Base-by-base conservation (phyloP, 2,888 invertebrate genomes). In the Noctua fimbriata region DNA sequence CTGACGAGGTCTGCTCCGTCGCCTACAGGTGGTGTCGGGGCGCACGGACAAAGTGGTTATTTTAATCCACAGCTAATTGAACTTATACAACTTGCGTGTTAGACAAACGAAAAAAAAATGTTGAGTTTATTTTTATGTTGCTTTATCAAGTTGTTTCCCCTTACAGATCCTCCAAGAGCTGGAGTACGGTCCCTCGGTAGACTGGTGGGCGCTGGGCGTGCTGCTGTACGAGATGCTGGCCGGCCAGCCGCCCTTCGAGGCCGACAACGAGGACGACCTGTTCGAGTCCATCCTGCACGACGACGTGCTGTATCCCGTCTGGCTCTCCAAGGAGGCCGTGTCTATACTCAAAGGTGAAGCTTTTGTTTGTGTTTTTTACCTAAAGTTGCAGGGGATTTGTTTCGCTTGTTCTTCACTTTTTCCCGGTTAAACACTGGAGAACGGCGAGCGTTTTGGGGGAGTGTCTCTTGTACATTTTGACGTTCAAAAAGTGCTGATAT, bases 201-300 rank as follows among this genome's bases (percentile, higher is more conserved):
- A 99, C 96, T 99, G 99, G 99, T 99, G 99, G 99, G 99, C 99
- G 84, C 97, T 99, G 87, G 99, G 99, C 74, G 99, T 99, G 81
- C 97, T 99, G 69, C 98, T 99, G 98, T 99, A 99, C 96, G 99
- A 99, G 97, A 99, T 99, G 99, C 98, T 99, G 99, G 99, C 99
- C 1, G 99, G 99, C 0, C 99, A 99, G 96, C 99, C 99, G 81
- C 99, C 99, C 24, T 99, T 99, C 96, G 99, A 99, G 97, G 99
- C 99, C 9, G 99, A 99, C 97, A 99, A 99, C 97, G 99, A 99
- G 96, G 99, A 99, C 95, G 99, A 99, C 95, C 97, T 99, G 83
- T 99, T 99, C 97, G 99, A 99, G 97, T 99, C 99, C 87, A 99
- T 99, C 93, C 97, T 99, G 91, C 99, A 99, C 94, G 99, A 99